Base-by-base conservation (phyloP, 92 coral and sea anemone species). In the Zoanthus gigantus region DNA sequence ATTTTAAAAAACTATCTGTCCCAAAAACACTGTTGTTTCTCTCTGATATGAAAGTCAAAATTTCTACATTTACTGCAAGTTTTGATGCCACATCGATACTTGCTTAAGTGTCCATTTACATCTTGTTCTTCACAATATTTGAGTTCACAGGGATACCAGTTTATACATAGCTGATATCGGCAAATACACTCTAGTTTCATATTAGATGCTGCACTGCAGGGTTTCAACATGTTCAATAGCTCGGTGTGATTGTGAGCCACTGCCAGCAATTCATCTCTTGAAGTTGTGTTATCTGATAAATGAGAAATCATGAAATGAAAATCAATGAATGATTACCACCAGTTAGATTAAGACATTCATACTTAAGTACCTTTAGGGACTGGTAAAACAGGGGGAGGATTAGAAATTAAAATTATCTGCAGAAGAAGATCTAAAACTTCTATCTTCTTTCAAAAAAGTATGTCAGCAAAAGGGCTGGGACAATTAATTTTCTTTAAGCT, bases 141-240 rank as follows among this genome's bases (percentile, higher is more conserved):
- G 67, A 97, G 82, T 46, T 92, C 94, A 87, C 99, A 97, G 1
- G 99, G 99, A 72, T 97, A 95, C 99, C 99, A 97, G 61, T 95
- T 95, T 15, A 97, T 53, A 66, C 99, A 97, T 3, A 97, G 74
- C 52, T 94, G 92, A 31, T 89, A 85, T 52, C 94, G 85, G 76
- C 98, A 97, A 58, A 95, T 72, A 60, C 99, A 97, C 56, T 93
- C 91, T 0, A 76, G 53, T 73, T 71, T 95, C 84, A 77, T 91
- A 74, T 90, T 95, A 37, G 92, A 84, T 2, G 94, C 78, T 16
- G 90, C 90, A 58, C 91, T 88, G 74, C 98, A 95, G 53, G 84
- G 90, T 48, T 93, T 95, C 73, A 90, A 87, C 69, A 87, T 79
- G 78, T 85, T 89, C 77, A 92, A 79, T 17, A 69, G 75, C 10